phyloP scores from a whole-genome alignment of 1,140 invertebrate species.

The Polyergus mexicanus region DNA sequence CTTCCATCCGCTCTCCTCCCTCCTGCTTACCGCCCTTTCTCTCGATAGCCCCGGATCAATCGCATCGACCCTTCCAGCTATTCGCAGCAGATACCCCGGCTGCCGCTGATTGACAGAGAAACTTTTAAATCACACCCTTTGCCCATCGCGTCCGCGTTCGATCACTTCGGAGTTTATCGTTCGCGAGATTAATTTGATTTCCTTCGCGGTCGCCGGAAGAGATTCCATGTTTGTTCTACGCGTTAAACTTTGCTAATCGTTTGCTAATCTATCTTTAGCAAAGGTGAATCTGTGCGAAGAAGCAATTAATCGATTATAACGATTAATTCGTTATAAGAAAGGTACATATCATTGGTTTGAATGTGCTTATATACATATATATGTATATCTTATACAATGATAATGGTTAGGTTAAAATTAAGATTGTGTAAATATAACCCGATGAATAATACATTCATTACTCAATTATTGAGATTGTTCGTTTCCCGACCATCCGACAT shows the following conservation, averaged over 20 bases:
- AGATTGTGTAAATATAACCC: conserved; percentile 55
- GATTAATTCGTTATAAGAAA: too few relatives aligned
- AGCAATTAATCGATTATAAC: conserved; percentile 20
- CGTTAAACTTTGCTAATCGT: conserved; percentile 19
- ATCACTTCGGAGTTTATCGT: conserved; percentile 21
- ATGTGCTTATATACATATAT: conserved; percentile 2
- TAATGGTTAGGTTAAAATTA: conserved; percentile 45
- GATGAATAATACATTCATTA: conserved; percentile 52
- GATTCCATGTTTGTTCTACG: not conserved
- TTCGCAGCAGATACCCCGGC: conserved; percentile 74
- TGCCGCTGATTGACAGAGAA: conserved; percentile 80
- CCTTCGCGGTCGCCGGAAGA: conserved; percentile 2
- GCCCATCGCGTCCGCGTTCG: not conserved
- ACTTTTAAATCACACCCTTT: conserved; percentile 78
- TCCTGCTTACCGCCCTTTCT: conserved; percentile 44
- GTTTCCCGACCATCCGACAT: conserved; percentile 38
- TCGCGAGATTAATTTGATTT: conserved; percentile 38
- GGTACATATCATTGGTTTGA: not conserved
- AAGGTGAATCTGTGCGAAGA: not conserved
- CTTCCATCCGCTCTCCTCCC: conserved; percentile 47
- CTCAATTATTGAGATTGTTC: conserved; percentile 60
- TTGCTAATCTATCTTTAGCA: not conserved
- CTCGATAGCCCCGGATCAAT: conserved; percentile 74
- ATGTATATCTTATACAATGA: not conserved
- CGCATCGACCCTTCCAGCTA: conserved; percentile 75